Conservation (phyloP, 53 echinoderm and acorn worm genomes). For the Mesocentrotus franciscanus region DNA sequence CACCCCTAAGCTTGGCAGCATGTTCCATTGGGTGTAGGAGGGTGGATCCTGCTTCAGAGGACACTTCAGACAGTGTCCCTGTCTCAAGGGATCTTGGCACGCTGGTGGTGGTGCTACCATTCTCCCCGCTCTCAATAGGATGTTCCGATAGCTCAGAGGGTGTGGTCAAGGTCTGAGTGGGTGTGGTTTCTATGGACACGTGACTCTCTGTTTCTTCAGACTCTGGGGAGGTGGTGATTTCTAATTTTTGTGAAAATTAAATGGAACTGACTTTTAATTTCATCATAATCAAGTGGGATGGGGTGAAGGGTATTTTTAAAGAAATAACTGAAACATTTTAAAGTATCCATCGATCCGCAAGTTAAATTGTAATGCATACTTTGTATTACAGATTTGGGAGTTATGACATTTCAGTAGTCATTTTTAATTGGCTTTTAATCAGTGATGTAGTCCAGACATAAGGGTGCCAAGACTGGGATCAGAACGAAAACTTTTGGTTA, state of each 20-base stretch:
- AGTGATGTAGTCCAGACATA: no score
- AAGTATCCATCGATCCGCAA: no score
- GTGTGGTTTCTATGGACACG: not conserved
- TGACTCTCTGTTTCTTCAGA: not conserved
- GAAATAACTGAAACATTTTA: not conserved
- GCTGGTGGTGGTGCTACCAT: conserved; percentile 42
- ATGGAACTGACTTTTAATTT: not conserved
- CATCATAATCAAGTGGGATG: not conserved
- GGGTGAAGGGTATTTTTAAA: not conserved
- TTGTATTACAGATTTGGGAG: no score
- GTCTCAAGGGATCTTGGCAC: conserved; percentile 73
- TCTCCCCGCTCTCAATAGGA: conserved; percentile 62
- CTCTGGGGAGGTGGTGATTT: not conserved
- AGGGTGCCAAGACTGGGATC: no score
- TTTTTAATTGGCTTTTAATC: no score
- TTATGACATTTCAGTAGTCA: no score
- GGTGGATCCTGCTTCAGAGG: conserved; percentile 37
- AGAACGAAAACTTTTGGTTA: no score
- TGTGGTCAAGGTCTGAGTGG: not conserved
- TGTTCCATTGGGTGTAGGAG: conserved; percentile 92
- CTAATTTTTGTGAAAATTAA: not conserved
- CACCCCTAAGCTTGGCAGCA: conserved; percentile 77
- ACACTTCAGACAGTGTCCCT: conserved; percentile 75
- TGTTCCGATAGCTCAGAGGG: conserved; percentile 70
- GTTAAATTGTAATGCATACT: no score